Percentiles rank a stretch among this genome's conserved stretches.
These are phyloP conservation scores for Kradibia gibbosae DNA, from an alignment of 1,140 invertebrate genomes.

Conservation along the genomic window DNA sequence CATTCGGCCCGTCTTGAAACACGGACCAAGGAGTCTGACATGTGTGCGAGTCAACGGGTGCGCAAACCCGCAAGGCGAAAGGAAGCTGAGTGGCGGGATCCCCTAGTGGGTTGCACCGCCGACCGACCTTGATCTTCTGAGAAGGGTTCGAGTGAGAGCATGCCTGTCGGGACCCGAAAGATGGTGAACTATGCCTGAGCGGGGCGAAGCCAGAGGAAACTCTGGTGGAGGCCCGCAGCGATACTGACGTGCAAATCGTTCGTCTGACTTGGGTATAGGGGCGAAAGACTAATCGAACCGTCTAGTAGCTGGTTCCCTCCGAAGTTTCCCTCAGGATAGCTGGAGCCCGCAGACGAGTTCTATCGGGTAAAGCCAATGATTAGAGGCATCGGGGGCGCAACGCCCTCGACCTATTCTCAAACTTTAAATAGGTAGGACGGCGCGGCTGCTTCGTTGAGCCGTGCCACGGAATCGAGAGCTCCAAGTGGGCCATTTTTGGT, in stretches of 20 bases:
- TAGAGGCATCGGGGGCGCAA: slow-evolving; percentile 87
- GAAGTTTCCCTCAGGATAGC: slow-evolving; percentile 92
- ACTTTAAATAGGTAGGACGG: slow-evolving; percentile 89
- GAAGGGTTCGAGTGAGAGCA: slow-evolving; percentile 79
- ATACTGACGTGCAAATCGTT: slow-evolving; percentile 95
- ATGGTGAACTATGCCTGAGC: slow-evolving; percentile 92
- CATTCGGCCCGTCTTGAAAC: slow-evolving; percentile 89
- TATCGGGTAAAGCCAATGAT: slow-evolving; percentile 89
- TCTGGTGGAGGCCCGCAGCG: slow-evolving; percentile 89
- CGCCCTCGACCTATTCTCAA: slow-evolving; percentile 89
- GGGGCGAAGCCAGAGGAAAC: slow-evolving; percentile 91
- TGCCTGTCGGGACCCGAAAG: slow-evolving; percentile 88
- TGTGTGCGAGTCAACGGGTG: slow-evolving; percentile 84
- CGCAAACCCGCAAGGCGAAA: slow-evolving; percentile 60
- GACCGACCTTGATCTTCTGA: slow-evolving; percentile 61
- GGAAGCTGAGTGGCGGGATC: slow-evolving; percentile 78
- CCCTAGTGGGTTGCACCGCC: slow-evolving; percentile 74
- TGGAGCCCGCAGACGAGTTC: slow-evolving; percentile 76
- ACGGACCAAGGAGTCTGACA: slow-evolving; percentile 94
- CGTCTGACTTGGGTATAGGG: slow-evolving; percentile 91
- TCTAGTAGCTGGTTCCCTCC: slow-evolving; percentile 93
- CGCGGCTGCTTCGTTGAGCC: slow-evolving; percentile 82
- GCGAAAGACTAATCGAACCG: slow-evolving; percentile 95
- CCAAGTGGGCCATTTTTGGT: too few relatives aligned
- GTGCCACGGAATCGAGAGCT: too few relatives aligned